Evolutionary conservation across 1,140 invertebrate species (phyloP), one percentile per base, ranked within the genome.

Genomic region (Drosophila busckii): DNA sequence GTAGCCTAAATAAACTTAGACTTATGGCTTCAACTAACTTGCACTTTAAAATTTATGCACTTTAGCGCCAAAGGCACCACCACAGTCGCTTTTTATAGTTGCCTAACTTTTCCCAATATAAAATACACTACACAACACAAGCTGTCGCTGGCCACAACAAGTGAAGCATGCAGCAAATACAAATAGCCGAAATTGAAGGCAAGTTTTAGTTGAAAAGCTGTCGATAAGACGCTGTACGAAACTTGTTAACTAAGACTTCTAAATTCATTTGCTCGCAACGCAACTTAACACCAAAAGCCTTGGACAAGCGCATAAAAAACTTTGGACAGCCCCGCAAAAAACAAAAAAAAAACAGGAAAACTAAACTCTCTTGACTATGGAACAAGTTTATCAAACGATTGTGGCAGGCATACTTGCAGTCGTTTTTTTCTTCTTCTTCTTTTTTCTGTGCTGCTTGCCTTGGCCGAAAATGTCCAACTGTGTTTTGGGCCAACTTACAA

Each of bases 181-280:
- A n/a, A n/a, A n/a, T n/a, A n/a, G n/a, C n/a, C n/a, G n/a, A n/a
- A n/a, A n/a, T n/a, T n/a, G n/a, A 28, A 22, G 9, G 28, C 41
- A 76, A 65, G 65, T 76, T 76, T 78, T 63, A 53, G 52, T 67
- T 59, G 65, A 35, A 45, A 34, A 60, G 68, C 71, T 73, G 70
- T 66, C 73, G 58, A 80, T 64, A 69, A 59, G 53, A 44, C 13
- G 49, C 50, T 25, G 23, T 25, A 38, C 32, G 35, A 71, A 76
- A 73, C 75, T 80, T 80, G 73, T 82, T 80, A 80, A 80, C 82
- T 80, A 80, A 82, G 73, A 80, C 75, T 80, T 80, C 68, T 73
- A 80, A 80, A 80, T 80, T 80, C 73, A 80, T 80, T 82, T 73
- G 71, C 58, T 55, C 35, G 54, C 52, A 69, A 80, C 59, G 54